Percentiles rank a stretch among this genome's conserved stretches.
These are phyloP conservation scores for Sinocyclocheilus grahami DNA, from an alignment of 2,113 vertebrate species.

Conservation along the genomic window DNA sequence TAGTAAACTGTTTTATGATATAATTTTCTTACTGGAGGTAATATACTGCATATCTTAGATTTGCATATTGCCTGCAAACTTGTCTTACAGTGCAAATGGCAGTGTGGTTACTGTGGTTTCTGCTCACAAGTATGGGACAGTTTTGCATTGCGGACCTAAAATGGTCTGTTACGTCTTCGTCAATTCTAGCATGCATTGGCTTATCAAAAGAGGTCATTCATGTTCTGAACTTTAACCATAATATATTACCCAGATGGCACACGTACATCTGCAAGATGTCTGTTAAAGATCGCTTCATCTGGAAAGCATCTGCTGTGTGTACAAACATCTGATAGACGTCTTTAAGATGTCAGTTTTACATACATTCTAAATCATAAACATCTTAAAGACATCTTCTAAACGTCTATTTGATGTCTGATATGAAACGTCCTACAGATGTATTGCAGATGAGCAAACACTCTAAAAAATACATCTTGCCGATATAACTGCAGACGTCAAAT, in stretches of 20 bases:
- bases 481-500: no score
- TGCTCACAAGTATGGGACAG: conserved; percentile 29
- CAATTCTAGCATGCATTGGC: neutral
- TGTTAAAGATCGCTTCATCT: no score
- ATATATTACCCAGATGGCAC: neutral
- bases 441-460: no score
- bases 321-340: no score
- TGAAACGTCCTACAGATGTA: no score
- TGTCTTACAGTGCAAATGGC: conserved; percentile 39
- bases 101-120: conserved; percentile 43
- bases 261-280: no score
- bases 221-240: conserved; percentile 2
- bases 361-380: no score
- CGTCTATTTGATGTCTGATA: no score
- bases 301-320: no score
- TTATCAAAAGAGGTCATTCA: conserved; percentile 11
- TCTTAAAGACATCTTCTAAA: no score
- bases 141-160: conserved; percentile 1
- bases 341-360: no score
- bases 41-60: conserved; percentile 29
- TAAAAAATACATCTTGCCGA: no score
- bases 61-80: conserved; percentile 38
- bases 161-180: neutral
- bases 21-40: neutral
- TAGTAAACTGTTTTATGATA: conserved; percentile 18